Evolutionary conservation across 2,888 invertebrate genomes (phyloP).

Genomic region (Mythimna ferrago): DNA sequence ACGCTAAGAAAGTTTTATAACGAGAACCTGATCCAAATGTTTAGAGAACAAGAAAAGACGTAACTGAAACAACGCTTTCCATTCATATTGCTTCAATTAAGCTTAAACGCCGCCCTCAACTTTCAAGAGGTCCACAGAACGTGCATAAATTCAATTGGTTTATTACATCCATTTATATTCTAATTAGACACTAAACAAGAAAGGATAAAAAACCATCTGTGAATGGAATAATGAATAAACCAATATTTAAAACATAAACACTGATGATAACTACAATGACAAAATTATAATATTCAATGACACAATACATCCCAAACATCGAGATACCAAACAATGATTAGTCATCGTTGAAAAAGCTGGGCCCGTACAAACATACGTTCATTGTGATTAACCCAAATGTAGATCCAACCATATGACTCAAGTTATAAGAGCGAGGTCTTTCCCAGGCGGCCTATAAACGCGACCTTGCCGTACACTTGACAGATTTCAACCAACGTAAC

Average conservation of each 20-base stretch:
- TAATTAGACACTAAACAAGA: slow-evolving; percentile 25
- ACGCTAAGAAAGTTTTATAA: slow-evolving; percentile 27
- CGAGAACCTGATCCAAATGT: slow-evolving; percentile 19
- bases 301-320: slow-evolving; percentile 39
- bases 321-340: slow-evolving; percentile 49
- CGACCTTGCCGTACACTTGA: slow-evolving; percentile 67
- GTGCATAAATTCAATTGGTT: slow-evolving; percentile 23
- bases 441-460: slow-evolving; percentile 55
- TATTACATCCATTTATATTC: slow-evolving; percentile 13
- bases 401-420: slow-evolving; percentile 50
- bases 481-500: slow-evolving; percentile 39
- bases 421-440: slow-evolving; percentile 71
- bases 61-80: slow-evolving; percentile 34
- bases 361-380: slow-evolving; percentile 44
- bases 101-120: slow-evolving; percentile 11
- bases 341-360: slow-evolving; percentile 48
- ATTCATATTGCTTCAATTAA: slow-evolving; percentile 37
- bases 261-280: slow-evolving; percentile 13
- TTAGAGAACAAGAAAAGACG: slow-evolving; percentile 20
- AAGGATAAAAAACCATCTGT: neutral
- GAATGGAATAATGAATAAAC: slow-evolving; percentile 22
- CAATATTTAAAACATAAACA: slow-evolving; percentile 22
- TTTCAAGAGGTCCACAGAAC: slow-evolving; percentile 20
- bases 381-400: slow-evolving; percentile 62
- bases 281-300: slow-evolving; percentile 24